A percentile compares a stretch with the other conserved stretches of the same genome.
Conservation (phyloP, 2,797 vertebrate genomes). For the Catamblyrhynchus diadema region DNA sequence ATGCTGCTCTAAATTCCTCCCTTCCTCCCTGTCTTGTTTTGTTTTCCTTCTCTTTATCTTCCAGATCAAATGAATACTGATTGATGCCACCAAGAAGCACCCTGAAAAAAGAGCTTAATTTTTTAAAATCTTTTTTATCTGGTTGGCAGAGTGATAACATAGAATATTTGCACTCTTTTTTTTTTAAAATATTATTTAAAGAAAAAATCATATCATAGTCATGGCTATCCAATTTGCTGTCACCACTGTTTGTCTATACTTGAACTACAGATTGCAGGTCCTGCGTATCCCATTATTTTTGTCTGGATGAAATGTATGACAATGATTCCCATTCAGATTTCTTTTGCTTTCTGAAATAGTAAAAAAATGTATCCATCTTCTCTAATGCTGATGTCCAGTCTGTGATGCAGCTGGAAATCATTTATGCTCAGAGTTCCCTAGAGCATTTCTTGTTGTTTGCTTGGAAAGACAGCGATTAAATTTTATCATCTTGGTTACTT, state of each 20-base stretch:
- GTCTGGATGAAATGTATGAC: neutral
- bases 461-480: conserved; percentile 9
- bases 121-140: neutral
- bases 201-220: neutral
- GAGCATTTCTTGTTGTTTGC: conserved; percentile 3
- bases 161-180: neutral
- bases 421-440: neutral
- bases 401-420: neutral
- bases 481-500: neutral
- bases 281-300: neutral
- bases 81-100: neutral
- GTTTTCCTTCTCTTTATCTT: neutral
- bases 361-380: neutral
- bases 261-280: neutral
- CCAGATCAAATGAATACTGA: neutral
- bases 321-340: neutral
- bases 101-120: neutral
- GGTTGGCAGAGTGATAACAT: neutral
- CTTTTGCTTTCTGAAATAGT: neutral
- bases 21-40: neutral
- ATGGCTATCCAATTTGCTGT: neutral
- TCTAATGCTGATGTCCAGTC: neutral
- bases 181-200: neutral
- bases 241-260: neutral
- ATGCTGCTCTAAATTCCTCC: neutral